Percentiles rank a stretch among this genome's conserved stretches.
phyloP scores from a whole-genome alignment of 1,140 invertebrate species.

The Drosophila hydei region DNA sequence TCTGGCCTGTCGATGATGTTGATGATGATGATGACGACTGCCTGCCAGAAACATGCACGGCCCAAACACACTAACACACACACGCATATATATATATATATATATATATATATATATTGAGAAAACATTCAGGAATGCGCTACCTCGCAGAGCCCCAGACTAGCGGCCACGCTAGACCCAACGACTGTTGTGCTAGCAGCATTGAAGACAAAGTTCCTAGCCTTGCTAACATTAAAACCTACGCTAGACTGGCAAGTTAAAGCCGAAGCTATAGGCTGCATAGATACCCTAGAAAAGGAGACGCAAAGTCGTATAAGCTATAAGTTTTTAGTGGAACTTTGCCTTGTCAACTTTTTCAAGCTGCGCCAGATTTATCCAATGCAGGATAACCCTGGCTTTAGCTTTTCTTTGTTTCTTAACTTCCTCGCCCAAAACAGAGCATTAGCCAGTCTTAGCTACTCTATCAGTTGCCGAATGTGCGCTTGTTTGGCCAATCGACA shows the following conservation, averaged over 20 bases:
- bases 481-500: conserved; percentile 16
- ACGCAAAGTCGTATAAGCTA: neutral
- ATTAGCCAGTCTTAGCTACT: neutral
- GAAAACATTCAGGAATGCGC: conserved; percentile 42
- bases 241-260: too few species aligned
- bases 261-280: neutral
- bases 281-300: neutral
- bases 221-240: too few species aligned
- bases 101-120: conserved; percentile 14
- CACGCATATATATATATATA: neutral
- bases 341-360: too few species aligned
- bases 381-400: too few species aligned
- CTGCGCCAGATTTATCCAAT: too few species aligned
- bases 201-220: too few species aligned
- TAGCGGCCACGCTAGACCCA: too few species aligned
- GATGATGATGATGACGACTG: conserved; percentile 43
- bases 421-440: too few species aligned
- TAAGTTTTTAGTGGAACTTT: too few species aligned
- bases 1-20: conserved; percentile 24
- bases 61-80: neutral
- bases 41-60: conserved; percentile 40
- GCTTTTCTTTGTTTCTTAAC: too few species aligned
- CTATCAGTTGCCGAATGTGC: neutral
- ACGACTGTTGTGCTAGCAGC: too few species aligned
- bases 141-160: too few species aligned